Conservation (phyloP, 2,888 invertebrate species). For the Adineta ricciae region DNA sequence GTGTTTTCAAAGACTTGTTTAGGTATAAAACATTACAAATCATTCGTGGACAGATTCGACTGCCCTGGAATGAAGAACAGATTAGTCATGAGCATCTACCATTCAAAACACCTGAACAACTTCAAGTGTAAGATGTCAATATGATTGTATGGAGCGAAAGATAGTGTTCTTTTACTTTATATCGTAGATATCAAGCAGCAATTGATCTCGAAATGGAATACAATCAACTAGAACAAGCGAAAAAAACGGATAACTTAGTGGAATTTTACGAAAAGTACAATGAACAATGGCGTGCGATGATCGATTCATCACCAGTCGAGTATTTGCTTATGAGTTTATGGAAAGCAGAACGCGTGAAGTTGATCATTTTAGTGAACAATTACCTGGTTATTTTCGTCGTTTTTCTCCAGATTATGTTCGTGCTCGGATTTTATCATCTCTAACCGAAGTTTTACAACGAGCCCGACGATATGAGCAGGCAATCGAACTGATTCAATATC, state of each 20-base stretch:
- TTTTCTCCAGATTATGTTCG: background rate
- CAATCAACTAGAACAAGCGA: background rate
- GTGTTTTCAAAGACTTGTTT: background rate
- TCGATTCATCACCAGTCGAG: background rate
- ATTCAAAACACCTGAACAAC: conserved; percentile 12
- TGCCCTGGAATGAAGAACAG: background rate
- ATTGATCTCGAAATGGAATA: conserved; percentile 1
- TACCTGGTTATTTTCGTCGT: conserved; percentile 3
- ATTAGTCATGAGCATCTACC: conserved; percentile 18
- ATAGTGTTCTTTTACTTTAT: background rate
- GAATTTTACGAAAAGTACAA: background rate
- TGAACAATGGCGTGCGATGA: background rate
- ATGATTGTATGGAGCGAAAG: too few relatives aligned
- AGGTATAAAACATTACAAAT: conserved; percentile 13
- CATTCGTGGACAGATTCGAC: background rate
- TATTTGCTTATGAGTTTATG: background rate
- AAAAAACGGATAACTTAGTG: background rate
- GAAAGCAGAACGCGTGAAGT: too few relatives aligned
- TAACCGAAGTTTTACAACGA: conserved; percentile 17
- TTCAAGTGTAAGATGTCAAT: background rate
- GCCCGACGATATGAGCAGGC: conserved; percentile 5
- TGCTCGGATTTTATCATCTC: background rate
- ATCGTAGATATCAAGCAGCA: background rate
- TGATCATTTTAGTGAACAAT: background rate
- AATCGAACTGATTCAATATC: conserved; percentile 1